Base-by-base conservation (phyloP, 2,797 vertebrate species). In the Remorina albescens region DNA sequence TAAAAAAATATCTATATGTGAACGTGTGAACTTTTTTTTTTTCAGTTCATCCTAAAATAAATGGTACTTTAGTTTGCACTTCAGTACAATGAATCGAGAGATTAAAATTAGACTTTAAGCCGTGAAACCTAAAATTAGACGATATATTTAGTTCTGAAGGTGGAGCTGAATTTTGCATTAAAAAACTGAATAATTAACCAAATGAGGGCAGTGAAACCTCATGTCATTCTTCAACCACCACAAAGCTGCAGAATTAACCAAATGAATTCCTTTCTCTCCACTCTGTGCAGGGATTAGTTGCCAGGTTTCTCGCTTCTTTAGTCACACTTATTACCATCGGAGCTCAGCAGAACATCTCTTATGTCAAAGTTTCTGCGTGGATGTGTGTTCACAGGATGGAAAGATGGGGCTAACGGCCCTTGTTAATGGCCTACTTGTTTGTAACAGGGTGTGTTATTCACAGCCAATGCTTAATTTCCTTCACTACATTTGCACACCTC, bases 381-480 rank as follows among this genome's bases (percentile, higher is more conserved):
- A n/a, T 50, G n/a, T 74, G 75, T 49, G 50, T 32, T 77, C 36
- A 0, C 34, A 62, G 71, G 39, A 66, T 49, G 66, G 5, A 57
- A 71, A 70, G 74, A 85, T 74, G 80, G 36, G 54, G 83, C 74
- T 82, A 88, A 90, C 87, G 83, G 75, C 37, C 81, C 82, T 59
- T 80, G 75, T 65, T 82, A 87, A 88, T 88, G 67, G 74, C 67
- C 65, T 81, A 71, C 82, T 81, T 79, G 78, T 81, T 77, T 81
- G 82, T 72, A 73, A 75, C 74, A 67, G 69, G 78, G 76, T 88
- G 81, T 85, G 70, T 83, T 83, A 83, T 77, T 86, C 76, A 85
- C 80, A 16, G 37, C 57, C 44, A 49, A 64, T 58, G 81, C 67
- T 79, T 70, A 36, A 80, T 47, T 74, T 53, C 66, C 58, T 6